These are phyloP conservation scores for Dipodomys merriami DNA, from an alignment of 2,113 vertebrate genomes.

Conservation along the genomic window DNA sequence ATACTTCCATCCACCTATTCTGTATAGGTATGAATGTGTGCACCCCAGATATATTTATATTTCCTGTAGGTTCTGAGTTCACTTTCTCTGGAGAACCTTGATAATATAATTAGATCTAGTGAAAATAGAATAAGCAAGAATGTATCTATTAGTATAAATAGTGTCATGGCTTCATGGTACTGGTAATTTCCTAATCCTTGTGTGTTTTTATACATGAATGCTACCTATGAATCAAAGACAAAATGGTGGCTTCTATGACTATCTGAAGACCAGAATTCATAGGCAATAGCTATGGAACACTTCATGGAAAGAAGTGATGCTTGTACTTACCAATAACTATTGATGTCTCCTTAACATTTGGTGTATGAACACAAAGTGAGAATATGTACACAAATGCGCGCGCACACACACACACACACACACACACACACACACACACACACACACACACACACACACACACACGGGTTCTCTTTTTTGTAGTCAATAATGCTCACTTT, in stretches of 20 bases:
- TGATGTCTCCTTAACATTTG: neutral
- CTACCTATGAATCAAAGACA: constrained; percentile 13
- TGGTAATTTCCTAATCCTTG: neutral
- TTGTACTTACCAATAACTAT: neutral
- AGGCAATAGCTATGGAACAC: neutral
- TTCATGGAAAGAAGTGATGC: neutral
- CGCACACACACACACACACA: neutral
- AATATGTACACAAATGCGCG: neutral
- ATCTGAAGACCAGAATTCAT: neutral
- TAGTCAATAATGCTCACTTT: neutral
- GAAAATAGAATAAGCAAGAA: neutral
- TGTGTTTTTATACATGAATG: neutral
- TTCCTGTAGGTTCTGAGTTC: neutral
- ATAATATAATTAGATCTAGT: neutral
- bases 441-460: neutral
- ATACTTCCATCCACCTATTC: too few relatives aligned
- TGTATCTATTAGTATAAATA: constrained; percentile 6
- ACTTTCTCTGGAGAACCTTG: neutral
- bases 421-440: neutral
- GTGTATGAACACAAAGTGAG: neutral
- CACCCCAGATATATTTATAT: neutral
- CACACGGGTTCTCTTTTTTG: neutral
- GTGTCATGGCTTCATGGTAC: neutral
- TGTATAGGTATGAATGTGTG: too few relatives aligned
- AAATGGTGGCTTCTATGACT: neutral